A percentile compares a stretch with the other conserved stretches of the same genome.
Evolutionary conservation across 1,140 invertebrate genomes (phyloP).

Genomic region (Drosophila melanogaster): DNA sequence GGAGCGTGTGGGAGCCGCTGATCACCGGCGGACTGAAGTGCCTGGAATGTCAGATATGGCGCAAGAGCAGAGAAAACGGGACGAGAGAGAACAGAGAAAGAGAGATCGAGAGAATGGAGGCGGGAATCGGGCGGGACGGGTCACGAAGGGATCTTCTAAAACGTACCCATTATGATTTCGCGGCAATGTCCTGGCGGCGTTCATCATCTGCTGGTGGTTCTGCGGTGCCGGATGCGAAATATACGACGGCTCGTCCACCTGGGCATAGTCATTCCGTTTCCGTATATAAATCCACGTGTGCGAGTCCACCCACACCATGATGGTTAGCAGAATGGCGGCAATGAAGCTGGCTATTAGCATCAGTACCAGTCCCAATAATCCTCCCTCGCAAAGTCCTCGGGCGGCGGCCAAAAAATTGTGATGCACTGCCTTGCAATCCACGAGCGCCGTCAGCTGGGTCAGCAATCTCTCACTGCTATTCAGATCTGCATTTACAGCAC

Average conservation of each 20-base stretch:
- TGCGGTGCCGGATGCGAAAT: slow-evolving; percentile 83
- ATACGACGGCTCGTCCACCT: slow-evolving; percentile 83
- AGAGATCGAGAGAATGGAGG: slow-evolving; percentile 56
- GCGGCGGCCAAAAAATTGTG: slow-evolving; percentile 91
- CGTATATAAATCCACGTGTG: slow-evolving; percentile 98
- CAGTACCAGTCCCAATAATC: slow-evolving; percentile 91
- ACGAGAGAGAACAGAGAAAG: slow-evolving; percentile 50
- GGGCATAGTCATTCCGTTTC: slow-evolving; percentile 86
- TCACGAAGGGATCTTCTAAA: slow-evolving; percentile 33
- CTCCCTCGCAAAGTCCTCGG: slow-evolving; percentile 91
- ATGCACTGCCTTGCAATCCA: slow-evolving; percentile 92
- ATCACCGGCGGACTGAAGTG: slow-evolving; percentile 84
- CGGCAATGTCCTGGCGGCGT: slow-evolving; percentile 81
- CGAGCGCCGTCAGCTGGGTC: slow-evolving; percentile 87
- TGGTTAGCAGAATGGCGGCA: slow-evolving; percentile 94
- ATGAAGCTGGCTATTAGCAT: slow-evolving; percentile 93
- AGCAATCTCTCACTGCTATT: slow-evolving; percentile 88
- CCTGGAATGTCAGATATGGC: slow-evolving; percentile 58
- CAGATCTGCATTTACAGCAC: slow-evolving; percentile 89
- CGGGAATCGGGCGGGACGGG: slow-evolving; percentile 53
- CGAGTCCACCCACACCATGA: slow-evolving; percentile 96
- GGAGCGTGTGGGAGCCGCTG: slow-evolving; percentile 83
- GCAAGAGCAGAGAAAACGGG: slow-evolving; percentile 13
- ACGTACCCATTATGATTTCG: slow-evolving; percentile 84
- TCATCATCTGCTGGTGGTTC: slow-evolving; percentile 84